Percentiles rank a stretch among this genome's conserved stretches.
Conservation (phyloP, 2,113 vertebrate genomes). For the Malurus melanocephalus region DNA sequence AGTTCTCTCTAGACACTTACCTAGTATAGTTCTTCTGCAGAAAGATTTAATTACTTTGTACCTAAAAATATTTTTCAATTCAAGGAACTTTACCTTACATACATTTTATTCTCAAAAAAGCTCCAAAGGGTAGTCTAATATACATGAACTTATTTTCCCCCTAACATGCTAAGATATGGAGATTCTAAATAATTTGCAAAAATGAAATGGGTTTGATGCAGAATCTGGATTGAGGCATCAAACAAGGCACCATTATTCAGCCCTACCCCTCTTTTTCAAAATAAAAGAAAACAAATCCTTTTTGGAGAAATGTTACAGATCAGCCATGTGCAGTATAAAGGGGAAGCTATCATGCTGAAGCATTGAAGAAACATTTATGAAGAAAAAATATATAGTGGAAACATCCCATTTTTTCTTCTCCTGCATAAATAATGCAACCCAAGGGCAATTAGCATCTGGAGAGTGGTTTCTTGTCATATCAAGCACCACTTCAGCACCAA, state of each 20-base stretch:
- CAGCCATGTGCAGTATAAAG: background rate
- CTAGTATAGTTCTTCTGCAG: background rate
- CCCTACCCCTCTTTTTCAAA: background rate
- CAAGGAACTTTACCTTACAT: background rate
- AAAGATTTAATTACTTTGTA: background rate
- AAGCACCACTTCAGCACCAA: slow-evolving; percentile 22
- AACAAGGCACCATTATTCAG: background rate
- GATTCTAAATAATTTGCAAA: background rate
- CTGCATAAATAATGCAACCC: slow-evolving; percentile 1
- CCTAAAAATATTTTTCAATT: background rate
- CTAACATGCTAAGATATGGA: background rate
- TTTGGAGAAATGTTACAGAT: background rate
- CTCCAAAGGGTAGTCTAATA: background rate
- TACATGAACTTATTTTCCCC: background rate
- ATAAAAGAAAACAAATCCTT: background rate
- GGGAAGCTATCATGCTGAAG: background rate
- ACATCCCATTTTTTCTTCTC: background rate
- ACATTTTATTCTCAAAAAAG: background rate
- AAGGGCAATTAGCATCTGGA: slow-evolving; percentile 15
- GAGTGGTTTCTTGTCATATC: background rate
- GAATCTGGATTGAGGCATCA: background rate
- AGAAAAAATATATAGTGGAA: background rate
- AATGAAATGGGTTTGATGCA: background rate
- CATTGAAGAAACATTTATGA: background rate
- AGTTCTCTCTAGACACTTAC: background rate